Evolutionary conservation across 2,888 invertebrate genomes (phyloP).

Genomic region (Ophion ellenae): DNA sequence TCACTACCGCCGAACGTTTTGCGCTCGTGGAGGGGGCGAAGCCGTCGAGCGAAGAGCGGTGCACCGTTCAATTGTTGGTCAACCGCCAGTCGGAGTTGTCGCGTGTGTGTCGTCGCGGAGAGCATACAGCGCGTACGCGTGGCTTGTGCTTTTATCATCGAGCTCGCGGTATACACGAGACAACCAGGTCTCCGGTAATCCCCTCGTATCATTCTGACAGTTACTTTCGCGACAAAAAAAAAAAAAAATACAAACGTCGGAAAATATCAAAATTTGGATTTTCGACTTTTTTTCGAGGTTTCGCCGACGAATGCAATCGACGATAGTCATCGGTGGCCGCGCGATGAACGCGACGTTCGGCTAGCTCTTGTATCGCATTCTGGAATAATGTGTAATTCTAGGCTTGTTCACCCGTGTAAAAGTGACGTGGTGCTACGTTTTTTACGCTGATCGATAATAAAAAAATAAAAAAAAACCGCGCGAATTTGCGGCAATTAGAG

Average conservation of each 20-base stretch:
- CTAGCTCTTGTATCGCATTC: slow-evolving; percentile 1
- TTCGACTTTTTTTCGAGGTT: background rate
- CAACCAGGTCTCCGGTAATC: background rate
- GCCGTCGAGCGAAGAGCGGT: slow-evolving; percentile 65
- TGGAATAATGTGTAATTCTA: slow-evolving; percentile 62
- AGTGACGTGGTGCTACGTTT: slow-evolving; percentile 75
- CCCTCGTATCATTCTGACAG: background rate
- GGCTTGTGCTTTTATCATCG: background rate
- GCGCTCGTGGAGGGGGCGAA: slow-evolving; percentile 38
- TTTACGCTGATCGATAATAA: slow-evolving; percentile 58
- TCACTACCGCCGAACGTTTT: slow-evolving; percentile 41
- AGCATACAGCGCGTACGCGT: slow-evolving; percentile 43
- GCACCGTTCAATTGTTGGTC: slow-evolving; percentile 78
- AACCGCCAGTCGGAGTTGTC: slow-evolving; percentile 75
- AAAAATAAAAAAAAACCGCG: background rate
- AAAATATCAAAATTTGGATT: background rate
- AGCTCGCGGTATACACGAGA: background rate
- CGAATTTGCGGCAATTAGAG: background rate
- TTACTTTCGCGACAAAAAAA: background rate
- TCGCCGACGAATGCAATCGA: slow-evolving; percentile 3
- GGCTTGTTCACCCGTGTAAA: slow-evolving; percentile 56
- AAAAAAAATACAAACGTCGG: background rate
- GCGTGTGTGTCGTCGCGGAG: slow-evolving; percentile 68
- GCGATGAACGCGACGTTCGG: background rate
- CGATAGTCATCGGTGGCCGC: too few relatives aligned